These are phyloP conservation scores for Labeo catla DNA, from an alignment of 2,113 vertebrate genomes.

Conservation along the genomic window DNA sequence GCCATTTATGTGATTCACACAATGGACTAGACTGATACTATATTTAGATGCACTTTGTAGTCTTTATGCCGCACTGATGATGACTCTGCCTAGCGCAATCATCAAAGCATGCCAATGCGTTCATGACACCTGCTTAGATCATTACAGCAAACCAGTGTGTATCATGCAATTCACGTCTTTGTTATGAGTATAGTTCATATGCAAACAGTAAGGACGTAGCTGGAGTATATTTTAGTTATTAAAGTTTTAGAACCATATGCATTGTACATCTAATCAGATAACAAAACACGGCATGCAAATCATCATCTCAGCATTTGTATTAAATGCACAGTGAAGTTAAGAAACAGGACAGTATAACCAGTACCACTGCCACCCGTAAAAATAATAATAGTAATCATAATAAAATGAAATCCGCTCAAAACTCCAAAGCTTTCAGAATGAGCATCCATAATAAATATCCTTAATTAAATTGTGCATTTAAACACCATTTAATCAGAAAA, in stretches of 20 bases:
- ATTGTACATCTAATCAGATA: neutral
- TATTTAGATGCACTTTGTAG: constrained; percentile 27
- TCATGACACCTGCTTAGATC: constrained; percentile 16
- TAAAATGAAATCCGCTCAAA: neutral
- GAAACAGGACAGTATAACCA: neutral
- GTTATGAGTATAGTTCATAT: neutral
- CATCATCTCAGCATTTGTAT: neutral
- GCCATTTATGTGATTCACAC: constrained; percentile 12
- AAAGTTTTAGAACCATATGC: neutral
- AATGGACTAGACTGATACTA: neutral
- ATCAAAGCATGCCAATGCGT: constrained; percentile 1
- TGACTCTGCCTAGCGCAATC: neutral
- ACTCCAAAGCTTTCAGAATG: neutral
- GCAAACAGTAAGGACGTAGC: neutral
- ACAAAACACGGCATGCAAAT: neutral
- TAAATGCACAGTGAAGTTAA: neutral
- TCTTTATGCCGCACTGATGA: neutral
- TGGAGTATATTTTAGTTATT: neutral
- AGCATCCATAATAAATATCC: neutral
- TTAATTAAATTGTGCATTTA: no score
- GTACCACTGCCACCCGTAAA: neutral
- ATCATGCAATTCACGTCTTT: neutral
- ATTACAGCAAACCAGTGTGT: neutral
- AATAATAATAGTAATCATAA: constrained; percentile 16
- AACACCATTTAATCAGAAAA: neutral